Evolutionary conservation across 2,113 vertebrate genomes (phyloP).

Genomic region (Gnathonemus echidnorhynchus): DNA sequence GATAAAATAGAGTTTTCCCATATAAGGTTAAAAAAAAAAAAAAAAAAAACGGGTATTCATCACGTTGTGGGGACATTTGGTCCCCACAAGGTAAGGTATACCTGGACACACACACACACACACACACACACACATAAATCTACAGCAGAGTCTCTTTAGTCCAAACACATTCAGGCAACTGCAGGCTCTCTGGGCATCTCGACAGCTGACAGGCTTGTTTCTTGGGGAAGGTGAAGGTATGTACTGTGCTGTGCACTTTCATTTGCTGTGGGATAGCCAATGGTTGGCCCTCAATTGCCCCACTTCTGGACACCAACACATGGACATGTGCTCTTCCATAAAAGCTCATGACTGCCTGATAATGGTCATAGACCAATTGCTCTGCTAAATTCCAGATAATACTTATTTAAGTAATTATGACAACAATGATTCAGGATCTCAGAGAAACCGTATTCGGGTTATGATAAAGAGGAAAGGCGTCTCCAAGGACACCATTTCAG

Average conservation of each 20-base stretch:
- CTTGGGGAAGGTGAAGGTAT: neutral
- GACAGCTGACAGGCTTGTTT: neutral
- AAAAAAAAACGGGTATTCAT: too few relatives aligned
- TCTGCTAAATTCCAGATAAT: neutral
- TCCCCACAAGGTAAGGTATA: too few relatives aligned
- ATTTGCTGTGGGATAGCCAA: neutral
- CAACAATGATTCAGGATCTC: neutral
- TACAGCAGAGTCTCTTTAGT: neutral
- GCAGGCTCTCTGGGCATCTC: neutral
- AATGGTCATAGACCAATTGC: neutral
- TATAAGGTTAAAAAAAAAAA: too few relatives aligned
- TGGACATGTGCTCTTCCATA: neutral
- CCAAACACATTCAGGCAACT: neutral
- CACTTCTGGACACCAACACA: neutral
- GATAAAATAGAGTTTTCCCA: too few relatives aligned
- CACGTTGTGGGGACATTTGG: neutral
- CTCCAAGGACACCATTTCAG: conserved; percentile 52
- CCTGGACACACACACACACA: neutral
- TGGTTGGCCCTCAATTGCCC: neutral
- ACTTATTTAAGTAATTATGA: neutral
- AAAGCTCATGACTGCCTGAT: neutral
- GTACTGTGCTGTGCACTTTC: neutral
- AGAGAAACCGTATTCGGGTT: conserved; percentile 1
- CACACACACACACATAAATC: neutral
- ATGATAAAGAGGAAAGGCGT: conserved; percentile 51